phyloP scores from a whole-genome alignment of 2,113 vertebrate genomes.

The Origma solitaria region DNA sequence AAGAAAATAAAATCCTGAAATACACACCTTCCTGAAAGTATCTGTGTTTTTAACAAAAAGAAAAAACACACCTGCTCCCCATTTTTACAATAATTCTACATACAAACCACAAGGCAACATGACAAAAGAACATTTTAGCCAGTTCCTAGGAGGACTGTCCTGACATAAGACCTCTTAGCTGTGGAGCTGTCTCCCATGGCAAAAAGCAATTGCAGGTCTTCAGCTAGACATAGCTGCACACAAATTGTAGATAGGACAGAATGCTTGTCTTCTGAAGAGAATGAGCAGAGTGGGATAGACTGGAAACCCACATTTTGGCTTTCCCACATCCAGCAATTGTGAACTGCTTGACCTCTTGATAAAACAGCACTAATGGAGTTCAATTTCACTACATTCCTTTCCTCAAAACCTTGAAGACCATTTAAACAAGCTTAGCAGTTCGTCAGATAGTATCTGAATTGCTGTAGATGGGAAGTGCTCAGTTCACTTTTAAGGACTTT shows the following conservation, averaged over 20 bases:
- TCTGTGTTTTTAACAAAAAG: not conserved
- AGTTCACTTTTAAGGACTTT: not conserved
- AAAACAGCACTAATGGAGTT: not conserved
- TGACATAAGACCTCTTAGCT: not conserved
- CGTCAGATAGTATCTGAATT: not conserved
- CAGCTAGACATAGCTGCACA: not conserved
- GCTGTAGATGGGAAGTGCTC: not conserved
- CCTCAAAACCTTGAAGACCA: not conserved
- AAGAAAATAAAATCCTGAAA: not conserved
- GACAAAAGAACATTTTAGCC: not conserved
- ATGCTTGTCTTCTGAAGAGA: not conserved
- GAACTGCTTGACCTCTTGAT: not conserved
- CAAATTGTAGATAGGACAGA: not conserved
- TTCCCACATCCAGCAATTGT: not conserved
- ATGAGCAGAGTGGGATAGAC: not conserved
- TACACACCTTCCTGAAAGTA: not conserved
- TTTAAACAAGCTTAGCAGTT: not conserved
- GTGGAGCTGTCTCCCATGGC: not conserved
- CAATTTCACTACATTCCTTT: not conserved
- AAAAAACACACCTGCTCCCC: not conserved
- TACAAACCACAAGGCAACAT: not conserved
- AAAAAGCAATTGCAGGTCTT: not conserved
- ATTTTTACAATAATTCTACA: not conserved
- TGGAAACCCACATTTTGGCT: not conserved
- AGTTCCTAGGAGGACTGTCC: not conserved